Conservation (phyloP, 2,797 vertebrate genomes). For the Pteronotus mesoamericanus region DNA sequence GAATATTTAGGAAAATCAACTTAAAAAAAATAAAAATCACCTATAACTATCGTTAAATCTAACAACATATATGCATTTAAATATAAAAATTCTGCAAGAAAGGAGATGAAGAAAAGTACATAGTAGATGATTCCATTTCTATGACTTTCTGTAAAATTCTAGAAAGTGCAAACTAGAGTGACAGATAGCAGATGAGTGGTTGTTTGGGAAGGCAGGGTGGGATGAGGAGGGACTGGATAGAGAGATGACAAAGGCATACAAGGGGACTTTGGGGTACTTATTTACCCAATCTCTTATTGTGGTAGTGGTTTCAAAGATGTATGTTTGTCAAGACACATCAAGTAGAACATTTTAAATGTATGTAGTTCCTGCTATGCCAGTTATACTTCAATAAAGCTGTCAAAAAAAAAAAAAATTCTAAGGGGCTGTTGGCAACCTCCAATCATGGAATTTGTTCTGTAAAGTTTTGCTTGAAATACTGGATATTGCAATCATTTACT, state of each 20-base stretch:
- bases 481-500: neutral
- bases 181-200: neutral
- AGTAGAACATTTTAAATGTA: neutral
- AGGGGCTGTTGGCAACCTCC: neutral
- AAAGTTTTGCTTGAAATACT: neutral
- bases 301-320: neutral
- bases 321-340: neutral
- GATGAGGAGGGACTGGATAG: accelerated
- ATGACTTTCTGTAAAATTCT: neutral
- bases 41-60: neutral
- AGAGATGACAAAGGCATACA: neutral
- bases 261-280: neutral
- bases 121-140: neutral
- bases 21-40: neutral
- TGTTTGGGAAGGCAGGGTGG: neutral
- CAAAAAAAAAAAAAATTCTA: neutral
- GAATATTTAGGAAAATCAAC: neutral
- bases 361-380: neutral
- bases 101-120: neutral
- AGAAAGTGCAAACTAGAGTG: neutral
- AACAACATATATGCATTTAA: neutral
- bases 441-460: neutral
- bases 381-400: neutral
- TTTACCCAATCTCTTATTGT: neutral
- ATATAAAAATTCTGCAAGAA: neutral